Percentiles rank a stretch among this genome's conserved stretches.
phyloP scores from a whole-genome alignment of 64 coral and sea anemone genomes.

The Porites lutea region DNA sequence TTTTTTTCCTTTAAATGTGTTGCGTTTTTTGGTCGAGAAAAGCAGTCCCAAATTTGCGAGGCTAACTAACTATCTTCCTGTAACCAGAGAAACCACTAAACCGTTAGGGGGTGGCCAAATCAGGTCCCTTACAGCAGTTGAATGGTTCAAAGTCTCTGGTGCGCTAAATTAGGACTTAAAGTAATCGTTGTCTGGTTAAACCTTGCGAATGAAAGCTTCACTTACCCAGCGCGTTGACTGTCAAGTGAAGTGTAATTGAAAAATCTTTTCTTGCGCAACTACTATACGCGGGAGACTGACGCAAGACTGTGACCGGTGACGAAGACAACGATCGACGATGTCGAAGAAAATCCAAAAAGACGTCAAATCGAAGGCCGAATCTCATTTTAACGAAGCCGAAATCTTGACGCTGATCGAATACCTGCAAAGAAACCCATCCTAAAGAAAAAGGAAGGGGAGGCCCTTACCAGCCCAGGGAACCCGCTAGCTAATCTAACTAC shows the following conservation, averaged over 20 bases:
- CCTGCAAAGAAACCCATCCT: background rate
- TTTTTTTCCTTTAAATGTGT: background rate
- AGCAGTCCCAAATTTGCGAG: background rate
- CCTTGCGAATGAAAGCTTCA: conserved; percentile 3
- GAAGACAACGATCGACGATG: background rate
- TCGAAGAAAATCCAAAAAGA: background rate
- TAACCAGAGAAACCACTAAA: background rate
- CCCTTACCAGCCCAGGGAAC: too few species aligned
- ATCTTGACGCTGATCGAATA: background rate
- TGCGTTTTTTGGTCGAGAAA: background rate
- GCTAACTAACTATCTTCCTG: background rate
- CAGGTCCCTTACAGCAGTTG: background rate
- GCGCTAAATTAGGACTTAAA: background rate
- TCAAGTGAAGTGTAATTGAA: conserved; percentile 2
- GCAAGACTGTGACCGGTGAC: background rate
- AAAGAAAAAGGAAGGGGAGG: too few species aligned
- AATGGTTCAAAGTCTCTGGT: background rate
- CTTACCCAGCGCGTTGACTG: background rate
- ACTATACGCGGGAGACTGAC: background rate
- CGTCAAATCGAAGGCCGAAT: background rate
- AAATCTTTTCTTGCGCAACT: background rate
- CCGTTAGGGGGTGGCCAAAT: background rate
- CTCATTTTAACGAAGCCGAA: background rate
- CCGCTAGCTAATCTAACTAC: too few species aligned
- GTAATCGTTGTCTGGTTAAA: background rate